These are phyloP conservation scores for Argopecten irradians DNA, from an alignment of 1,140 invertebrate genomes.

Conservation along the genomic window DNA sequence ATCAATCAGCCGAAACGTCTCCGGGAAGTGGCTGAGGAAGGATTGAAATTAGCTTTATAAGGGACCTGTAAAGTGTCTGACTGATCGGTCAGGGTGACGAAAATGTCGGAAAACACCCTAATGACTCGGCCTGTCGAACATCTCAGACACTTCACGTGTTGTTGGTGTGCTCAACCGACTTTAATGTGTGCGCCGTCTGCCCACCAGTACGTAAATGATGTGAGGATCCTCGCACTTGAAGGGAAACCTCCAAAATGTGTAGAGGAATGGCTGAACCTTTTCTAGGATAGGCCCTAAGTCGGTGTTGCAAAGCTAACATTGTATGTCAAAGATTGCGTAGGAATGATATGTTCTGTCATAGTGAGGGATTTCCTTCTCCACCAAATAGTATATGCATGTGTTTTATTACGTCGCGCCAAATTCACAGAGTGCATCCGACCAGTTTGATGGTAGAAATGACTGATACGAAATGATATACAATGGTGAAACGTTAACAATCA, in stretches of 20 bases:
- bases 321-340: neutral
- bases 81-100: neutral
- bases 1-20: neutral
- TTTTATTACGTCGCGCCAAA: neutral
- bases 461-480: neutral
- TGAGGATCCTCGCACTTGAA: neutral
- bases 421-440: neutral
- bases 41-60: slow-evolving; percentile 18
- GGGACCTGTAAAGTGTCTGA: slow-evolving; percentile 1
- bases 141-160: slow-evolving; percentile 4
- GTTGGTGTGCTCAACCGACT: neutral
- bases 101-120: neutral
- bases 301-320: neutral
- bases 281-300: neutral
- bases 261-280: neutral
- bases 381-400: neutral
- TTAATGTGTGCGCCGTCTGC: slow-evolving; percentile 5
- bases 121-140: neutral
- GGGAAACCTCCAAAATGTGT: neutral
- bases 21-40: neutral
- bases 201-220: neutral
- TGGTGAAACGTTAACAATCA: neutral
- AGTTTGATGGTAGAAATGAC: neutral
- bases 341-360: too few relatives aligned
- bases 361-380: too few relatives aligned